Percentiles rank a stretch among this genome's conserved stretches.
Evolutionary conservation across 2,888 invertebrate genomes (phyloP).

Genomic region (Agrotis segetum): DNA sequence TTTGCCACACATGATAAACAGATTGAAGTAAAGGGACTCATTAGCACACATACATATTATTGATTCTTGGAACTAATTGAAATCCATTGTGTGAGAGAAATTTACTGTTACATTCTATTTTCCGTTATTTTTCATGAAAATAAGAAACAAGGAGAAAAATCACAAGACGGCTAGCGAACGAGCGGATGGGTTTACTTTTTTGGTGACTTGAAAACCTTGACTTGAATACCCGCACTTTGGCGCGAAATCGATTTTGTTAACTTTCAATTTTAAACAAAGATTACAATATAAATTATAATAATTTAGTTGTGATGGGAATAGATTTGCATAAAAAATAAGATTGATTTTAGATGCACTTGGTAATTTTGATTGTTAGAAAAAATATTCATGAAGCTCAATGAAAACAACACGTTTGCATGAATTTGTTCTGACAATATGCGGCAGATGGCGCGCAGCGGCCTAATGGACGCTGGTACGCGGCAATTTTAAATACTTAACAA

Average conservation of each 20-base stretch:
- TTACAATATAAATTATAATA: background rate
- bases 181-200: constrained; percentile 70
- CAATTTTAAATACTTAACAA: constrained; percentile 22
- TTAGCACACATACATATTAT: constrained; percentile 56
- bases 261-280: background rate
- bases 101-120: constrained; percentile 83
- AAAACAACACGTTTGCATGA: background rate
- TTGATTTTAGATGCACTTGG: rapidly evolving
- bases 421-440: background rate
- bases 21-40: constrained; percentile 67
- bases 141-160: constrained; percentile 81
- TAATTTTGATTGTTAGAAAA: background rate
- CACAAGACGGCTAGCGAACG: constrained; percentile 78
- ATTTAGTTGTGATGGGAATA: too few relatives aligned
- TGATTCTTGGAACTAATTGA: constrained; percentile 56
- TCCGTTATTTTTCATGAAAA: constrained; percentile 87
- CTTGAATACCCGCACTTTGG: constrained; percentile 51
- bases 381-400: background rate
- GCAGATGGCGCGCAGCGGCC: constrained; percentile 18
- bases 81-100: constrained; percentile 68
- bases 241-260: constrained; percentile 6
- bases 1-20: constrained; percentile 86
- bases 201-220: constrained; percentile 52
- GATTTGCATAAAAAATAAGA: background rate
- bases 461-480: background rate